Evolutionary conservation across 1,140 invertebrate species (phyloP), one percentile per base, ranked within the genome.

Genomic region (Cherax destructor): DNA sequence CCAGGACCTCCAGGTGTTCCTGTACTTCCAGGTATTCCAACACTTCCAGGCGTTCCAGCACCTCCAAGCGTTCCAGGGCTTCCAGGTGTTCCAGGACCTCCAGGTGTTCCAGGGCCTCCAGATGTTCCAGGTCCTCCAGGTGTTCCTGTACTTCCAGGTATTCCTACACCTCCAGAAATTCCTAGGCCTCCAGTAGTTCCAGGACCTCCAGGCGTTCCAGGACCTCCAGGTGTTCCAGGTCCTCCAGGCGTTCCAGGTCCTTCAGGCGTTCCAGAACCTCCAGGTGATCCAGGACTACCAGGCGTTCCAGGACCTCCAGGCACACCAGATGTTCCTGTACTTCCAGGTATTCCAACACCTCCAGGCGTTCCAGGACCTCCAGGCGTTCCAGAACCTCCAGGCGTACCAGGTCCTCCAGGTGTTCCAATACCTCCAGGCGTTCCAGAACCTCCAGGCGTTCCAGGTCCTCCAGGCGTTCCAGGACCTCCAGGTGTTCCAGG

Each of bases 51-150:
- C 1, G 65, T 52, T 85, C 83, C 83, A 47, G 65, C 0, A 30
- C 11, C 1, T 69, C 86, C 86, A 61, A 47, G 52, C 5, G 2
- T 50, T 80, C 86, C 86, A 21, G 30, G 3, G 0, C 7, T 0
- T 65, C 59, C 86, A 80, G 77, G 52, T 21, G 30, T 65, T 30
- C 77, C 86, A 47, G 59, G 10, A 21, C 10, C 59, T 69, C 86
- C 86, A 88, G 77, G 56, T 3, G 11, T 74, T 76, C 83, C 69
- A 47, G 65, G 10, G 0, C 1, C 18, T 83, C 59, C 81, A 56
- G 61, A 0, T 2, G 3, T 21, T 65, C 2, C 61, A 65, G 59
- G 11, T 49, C 61, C 18, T 69, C 61, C 61, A 30, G 65, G 13
- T 1, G 69, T 76, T 56, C 84, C 84, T 56, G 72, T 1, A 21